A percentile compares a stretch with the other conserved stretches of the same genome.
Evolutionary conservation across 2,888 invertebrate species (phyloP).

Genomic region (Aphidius colemani): DNA sequence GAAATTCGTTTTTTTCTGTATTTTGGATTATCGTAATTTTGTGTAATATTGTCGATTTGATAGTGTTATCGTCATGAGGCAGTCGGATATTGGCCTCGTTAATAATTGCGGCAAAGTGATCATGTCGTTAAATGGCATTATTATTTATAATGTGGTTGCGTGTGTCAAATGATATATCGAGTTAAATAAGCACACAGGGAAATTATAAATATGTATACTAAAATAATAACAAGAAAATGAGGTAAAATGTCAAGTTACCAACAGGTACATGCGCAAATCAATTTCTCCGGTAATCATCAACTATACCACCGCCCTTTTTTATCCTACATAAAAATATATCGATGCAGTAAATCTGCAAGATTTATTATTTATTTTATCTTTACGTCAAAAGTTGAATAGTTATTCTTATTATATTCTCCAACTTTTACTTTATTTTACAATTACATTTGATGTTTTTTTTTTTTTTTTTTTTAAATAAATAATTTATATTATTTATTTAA

Average conservation of each 20-base stretch:
- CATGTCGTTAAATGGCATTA: no score
- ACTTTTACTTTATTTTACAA: no score
- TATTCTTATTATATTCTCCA: no score
- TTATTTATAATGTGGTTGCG: no score
- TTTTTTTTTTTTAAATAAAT: no score
- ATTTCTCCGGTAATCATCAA: constrained; percentile 9
- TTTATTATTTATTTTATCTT: not conserved
- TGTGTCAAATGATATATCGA: not conserved
- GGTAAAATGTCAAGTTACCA: constrained; percentile 32
- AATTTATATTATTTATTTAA: no score
- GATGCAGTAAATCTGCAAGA: not conserved
- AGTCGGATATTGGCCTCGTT: not conserved
- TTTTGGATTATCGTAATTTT: not conserved
- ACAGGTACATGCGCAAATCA: constrained; percentile 48
- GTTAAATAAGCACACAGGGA: constrained; percentile 5
- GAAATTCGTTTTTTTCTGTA: no score
- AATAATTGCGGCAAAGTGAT: no score
- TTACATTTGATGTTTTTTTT: no score
- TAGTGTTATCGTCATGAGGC: not conserved
- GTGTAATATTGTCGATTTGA: not conserved
- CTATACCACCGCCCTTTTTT: constrained; percentile 6
- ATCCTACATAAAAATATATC: not conserved
- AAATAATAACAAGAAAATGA: constrained; percentile 2
- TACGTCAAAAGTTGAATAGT: no score
- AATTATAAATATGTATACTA: not conserved